Base-by-base conservation (phyloP, 2,797 vertebrate genomes). In the Sphaeramia orbicularis region DNA sequence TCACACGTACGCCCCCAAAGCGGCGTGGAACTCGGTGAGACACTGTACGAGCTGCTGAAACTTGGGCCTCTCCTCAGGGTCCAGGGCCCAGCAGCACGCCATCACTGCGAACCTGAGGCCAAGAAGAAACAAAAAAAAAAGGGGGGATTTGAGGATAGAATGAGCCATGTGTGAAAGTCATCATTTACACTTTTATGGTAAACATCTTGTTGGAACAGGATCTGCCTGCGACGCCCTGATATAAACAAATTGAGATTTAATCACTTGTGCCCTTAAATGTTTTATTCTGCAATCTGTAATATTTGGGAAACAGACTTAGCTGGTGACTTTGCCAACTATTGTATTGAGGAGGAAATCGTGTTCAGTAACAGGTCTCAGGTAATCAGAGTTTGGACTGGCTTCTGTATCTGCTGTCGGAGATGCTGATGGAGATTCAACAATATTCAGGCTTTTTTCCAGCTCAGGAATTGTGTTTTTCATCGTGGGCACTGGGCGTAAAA, bases 11-110 rank as follows among this genome's bases (percentile, higher is more conserved):
- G 98, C 98, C 62, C 97, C 97, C 77, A 99, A 78, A 0, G 98
- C 98, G 7, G 98, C 97, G 0, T 99, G 98, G 37, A 99, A 99
- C 90, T 99, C 98, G 11, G 97, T 99, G 75, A 99, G 96, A 90
- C 98, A 99, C 91, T 99, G 98, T 55, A 99, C 98, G 27, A 99
- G 92, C 93, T 99, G 98, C 93, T 99, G 97, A 73, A 99, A 99
- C 90, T 99, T 99, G 51, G 98, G 98, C 87, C 98, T 94, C 87
- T 99, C 98, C 85, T 99, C 98, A 0, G 96, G 97, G 87, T 99
- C 98, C 71, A 99, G 90, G 30, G 98, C 98, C 98, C 98, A 99
- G 81, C 97, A 99, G 85, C 98, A 99, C 32, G 98, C 98, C 98
- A 99, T 99, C 74, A 99, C 98, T 61, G 98, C 98, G 92, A 99